Evolutionary conservation across 2,888 invertebrate species (phyloP).

Genomic region (Syritta pipiens): DNA sequence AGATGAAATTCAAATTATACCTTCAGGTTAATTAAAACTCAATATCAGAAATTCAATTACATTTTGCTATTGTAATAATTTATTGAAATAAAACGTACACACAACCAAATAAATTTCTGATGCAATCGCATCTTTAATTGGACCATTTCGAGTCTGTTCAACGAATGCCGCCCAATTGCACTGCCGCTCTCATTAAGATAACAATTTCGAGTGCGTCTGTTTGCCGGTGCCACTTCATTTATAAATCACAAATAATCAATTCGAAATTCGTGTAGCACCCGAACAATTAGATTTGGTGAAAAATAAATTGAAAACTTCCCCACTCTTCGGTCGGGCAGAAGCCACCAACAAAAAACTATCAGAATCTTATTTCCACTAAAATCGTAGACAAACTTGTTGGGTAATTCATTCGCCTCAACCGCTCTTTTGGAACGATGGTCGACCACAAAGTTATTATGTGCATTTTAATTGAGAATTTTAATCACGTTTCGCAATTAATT

Average conservation of each 20-base stretch:
- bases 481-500: slow-evolving; percentile 41
- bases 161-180: too few relatives aligned
- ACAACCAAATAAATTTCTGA: too few relatives aligned
- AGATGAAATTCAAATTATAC: too few relatives aligned
- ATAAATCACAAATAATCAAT: slow-evolving; percentile 1
- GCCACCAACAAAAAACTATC: slow-evolving; percentile 1
- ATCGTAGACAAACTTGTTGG: background rate
- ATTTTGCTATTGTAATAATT: too few relatives aligned
- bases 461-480: slow-evolving; percentile 46
- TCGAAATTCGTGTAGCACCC: background rate
- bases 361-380: slow-evolving; percentile 1
- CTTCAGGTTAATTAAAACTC: too few relatives aligned
- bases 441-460: slow-evolving; percentile 6
- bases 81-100: too few relatives aligned
- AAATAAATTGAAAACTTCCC: slow-evolving; percentile 1
- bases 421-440: background rate
- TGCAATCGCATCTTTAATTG: too few relatives aligned
- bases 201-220: too few relatives aligned
- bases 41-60: too few relatives aligned
- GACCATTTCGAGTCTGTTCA: too few relatives aligned
- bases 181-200: too few relatives aligned
- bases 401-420: background rate
- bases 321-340: background rate
- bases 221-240: too few relatives aligned
- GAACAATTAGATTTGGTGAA: background rate